Base-by-base conservation (phyloP, 2,888 invertebrate species). In the Aricia artaxerxes region DNA sequence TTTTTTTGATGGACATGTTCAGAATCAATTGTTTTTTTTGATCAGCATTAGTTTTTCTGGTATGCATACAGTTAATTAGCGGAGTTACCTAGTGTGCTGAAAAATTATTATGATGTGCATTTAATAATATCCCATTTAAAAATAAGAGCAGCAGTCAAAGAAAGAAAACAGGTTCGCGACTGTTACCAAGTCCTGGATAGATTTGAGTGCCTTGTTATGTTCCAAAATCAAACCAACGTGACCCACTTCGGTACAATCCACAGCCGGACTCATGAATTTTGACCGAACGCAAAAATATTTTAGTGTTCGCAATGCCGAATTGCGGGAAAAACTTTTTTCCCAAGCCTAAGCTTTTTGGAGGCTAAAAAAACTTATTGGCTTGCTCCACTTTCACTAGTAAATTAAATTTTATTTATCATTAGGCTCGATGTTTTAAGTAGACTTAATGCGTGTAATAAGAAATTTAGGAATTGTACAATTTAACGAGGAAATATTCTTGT, bases 221-320 rank as follows among this genome's bases (percentile, higher is more conserved):
- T 79, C 75, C 31, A 78, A 78, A 78, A 75, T 75, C 79, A 79
- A 79, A 75, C 75, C 79, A 49, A 79, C 79, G 75, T 79, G 73
- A 75, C 79, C 79, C 75, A 79, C 61, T 79, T 79, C n/a, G 35
- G 61, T 6, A 44, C 49, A 79, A 79, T 79, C 78, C 78, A 73
- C 60, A 49, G 73, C 49, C 57, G 13, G 61, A 31, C 44, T 38
- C 73, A 73, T 79, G 73, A 60, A 57, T 72, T 73, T 38, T 60
- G 78, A 73, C 64, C 60, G 35, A 61, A 60, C 44, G 60, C 44
- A 75, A 73, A 78, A 73, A 73, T 75, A 75, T 79, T 79, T 79
- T 73, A 79, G 60, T 40, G 73, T 78, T 57, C 49, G 35, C 69
- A 69, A 69, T 69, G 69, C 35, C 69, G 35, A 69, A 69, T 69